Conservation (phyloP, 2,797 vertebrate genomes). For the Potorous gilbertii region DNA sequence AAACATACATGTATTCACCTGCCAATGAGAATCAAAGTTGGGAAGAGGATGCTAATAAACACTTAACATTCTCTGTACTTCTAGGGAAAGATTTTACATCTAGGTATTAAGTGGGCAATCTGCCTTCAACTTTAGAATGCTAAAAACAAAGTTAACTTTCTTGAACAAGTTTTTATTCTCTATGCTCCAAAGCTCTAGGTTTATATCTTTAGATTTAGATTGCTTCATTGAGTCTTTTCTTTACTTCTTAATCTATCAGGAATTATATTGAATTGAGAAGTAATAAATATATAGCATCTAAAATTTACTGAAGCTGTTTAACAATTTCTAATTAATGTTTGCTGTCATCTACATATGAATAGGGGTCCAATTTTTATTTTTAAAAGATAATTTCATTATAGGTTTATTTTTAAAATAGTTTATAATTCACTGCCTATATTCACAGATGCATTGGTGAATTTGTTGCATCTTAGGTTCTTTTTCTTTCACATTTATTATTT, state of each 20-base stretch:
- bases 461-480: slow-evolving; percentile 2
- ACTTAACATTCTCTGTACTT: slow-evolving; percentile 40
- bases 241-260: slow-evolving; percentile 23
- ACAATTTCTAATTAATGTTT: slow-evolving; percentile 37
- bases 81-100: slow-evolving; percentile 36
- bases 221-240: neutral
- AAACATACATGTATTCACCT: slow-evolving; percentile 23
- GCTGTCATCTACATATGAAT: neutral
- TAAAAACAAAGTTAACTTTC: slow-evolving; percentile 23
- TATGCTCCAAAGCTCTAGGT: slow-evolving; percentile 45
- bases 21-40: slow-evolving; percentile 42
- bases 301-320: neutral
- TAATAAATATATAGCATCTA: neutral
- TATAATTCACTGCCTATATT: neutral
- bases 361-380: neutral
- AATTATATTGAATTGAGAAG: slow-evolving; percentile 28
- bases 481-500: neutral
- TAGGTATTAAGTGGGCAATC: slow-evolving; percentile 43
- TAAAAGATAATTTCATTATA: neutral
- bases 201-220: slow-evolving; percentile 50
- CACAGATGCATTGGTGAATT: slow-evolving; percentile 17
- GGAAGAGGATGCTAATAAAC: slow-evolving; percentile 45
- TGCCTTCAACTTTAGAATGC: slow-evolving; percentile 40
- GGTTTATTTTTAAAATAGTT: slow-evolving; percentile 37
- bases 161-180: slow-evolving; percentile 29